A percentile compares a stretch with the other conserved stretches of the same genome.
Evolutionary conservation across 2,888 invertebrate species (phyloP).

Genomic region (Cephus nigrinus): DNA sequence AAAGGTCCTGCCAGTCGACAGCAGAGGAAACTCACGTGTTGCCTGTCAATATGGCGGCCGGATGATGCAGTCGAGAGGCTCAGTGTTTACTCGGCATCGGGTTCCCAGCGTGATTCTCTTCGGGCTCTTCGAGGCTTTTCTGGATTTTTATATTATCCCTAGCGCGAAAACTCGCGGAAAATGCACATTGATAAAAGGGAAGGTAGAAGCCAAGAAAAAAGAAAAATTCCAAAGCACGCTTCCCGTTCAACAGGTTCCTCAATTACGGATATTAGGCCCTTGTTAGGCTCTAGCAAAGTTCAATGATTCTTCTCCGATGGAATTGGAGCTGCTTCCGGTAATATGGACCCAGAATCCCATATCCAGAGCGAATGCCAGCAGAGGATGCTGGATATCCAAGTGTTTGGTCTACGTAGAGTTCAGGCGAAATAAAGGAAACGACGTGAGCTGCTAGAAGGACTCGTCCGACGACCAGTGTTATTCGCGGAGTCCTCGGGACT

Average conservation of each 20-base stretch:
- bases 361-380: background rate
- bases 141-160: background rate
- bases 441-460: background rate
- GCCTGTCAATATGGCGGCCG: slow-evolving; percentile 39
- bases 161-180: background rate
- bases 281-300: background rate
- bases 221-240: no score
- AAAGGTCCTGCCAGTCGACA: slow-evolving; percentile 2
- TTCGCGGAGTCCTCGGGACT: slow-evolving; percentile 52
- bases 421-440: background rate
- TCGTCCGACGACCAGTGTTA: slow-evolving; percentile 33
- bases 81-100: slow-evolving; percentile 37
- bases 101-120: slow-evolving; percentile 19
- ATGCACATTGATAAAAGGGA: background rate
- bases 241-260: background rate
- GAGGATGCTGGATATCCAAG: background rate
- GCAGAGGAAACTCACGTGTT: slow-evolving; percentile 34
- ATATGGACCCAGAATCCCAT: background rate
- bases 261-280: background rate
- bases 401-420: no score
- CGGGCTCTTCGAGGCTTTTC: background rate
- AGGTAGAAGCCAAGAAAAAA: no score
- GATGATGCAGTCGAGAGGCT: slow-evolving; percentile 36
- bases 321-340: background rate
- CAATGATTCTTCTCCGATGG: background rate